Conservation (phyloP, 2,797 vertebrate species). For the Pelodytes ibericus region DNA sequence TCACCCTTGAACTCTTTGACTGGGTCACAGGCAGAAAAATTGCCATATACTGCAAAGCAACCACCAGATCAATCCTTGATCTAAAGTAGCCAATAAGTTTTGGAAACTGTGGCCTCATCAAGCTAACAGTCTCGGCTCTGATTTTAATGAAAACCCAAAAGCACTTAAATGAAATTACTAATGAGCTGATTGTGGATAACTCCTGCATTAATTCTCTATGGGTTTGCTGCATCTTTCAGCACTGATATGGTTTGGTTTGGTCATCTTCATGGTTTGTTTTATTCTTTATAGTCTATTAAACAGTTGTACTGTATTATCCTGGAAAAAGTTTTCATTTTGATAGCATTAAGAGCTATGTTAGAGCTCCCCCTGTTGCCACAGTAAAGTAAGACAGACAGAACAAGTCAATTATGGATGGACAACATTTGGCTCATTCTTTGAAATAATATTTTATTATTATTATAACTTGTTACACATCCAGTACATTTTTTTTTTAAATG, state of each 20-base stretch:
- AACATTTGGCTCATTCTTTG: too few species aligned
- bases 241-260: conserved; percentile 2
- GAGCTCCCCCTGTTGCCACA: conserved; percentile 5
- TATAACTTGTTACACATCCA: too few species aligned
- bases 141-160: conserved; percentile 15
- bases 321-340: neutral
- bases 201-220: conserved; percentile 4
- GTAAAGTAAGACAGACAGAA: neutral
- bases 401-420: too few species aligned
- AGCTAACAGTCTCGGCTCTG: conserved; percentile 23
- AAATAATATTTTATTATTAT: too few species aligned
- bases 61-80: conserved; percentile 50
- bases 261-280: conserved; percentile 5
- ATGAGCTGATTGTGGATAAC: conserved; percentile 25
- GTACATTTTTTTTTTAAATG: too few species aligned
- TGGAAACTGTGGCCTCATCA: conserved; percentile 43
- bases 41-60: conserved; percentile 48
- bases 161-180: conserved; percentile 40
- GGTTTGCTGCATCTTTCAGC: conserved; percentile 1
- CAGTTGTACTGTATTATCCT: neutral
- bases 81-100: conserved; percentile 47
- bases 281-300: neutral
- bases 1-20: conserved; percentile 49
- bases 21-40: conserved; percentile 46
- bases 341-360: neutral